phyloP scores from a whole-genome alignment of 2,797 vertebrate species.

The Bufotes viridis region DNA sequence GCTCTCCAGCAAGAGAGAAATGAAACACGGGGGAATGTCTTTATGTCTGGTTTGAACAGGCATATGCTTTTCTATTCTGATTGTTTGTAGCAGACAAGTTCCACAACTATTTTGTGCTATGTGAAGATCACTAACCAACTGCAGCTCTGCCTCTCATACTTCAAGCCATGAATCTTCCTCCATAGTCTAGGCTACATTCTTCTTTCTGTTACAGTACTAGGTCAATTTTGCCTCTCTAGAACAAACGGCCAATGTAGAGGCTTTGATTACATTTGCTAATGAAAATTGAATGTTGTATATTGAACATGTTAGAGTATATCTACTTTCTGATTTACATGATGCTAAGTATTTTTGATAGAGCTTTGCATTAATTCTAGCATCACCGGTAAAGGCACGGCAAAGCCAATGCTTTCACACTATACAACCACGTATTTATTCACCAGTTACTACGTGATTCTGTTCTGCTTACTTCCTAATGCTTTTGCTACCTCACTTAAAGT shows the following conservation, averaged over 20 bases:
- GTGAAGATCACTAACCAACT: constrained; percentile 29
- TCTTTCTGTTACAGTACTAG: constrained; percentile 41
- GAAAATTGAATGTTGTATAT: constrained; percentile 21
- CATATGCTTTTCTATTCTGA: constrained; percentile 54
- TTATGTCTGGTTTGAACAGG: constrained; percentile 43
- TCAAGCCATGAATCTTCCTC: background rate
- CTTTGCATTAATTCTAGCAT: constrained; percentile 34
- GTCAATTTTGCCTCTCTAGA: constrained; percentile 16
- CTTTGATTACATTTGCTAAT: constrained; percentile 37
- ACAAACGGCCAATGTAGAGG: constrained; percentile 10
- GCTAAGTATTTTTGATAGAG: constrained; percentile 28
- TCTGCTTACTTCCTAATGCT: constrained; percentile 55
- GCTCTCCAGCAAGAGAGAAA: constrained; percentile 5
- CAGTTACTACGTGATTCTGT: constrained; percentile 12
- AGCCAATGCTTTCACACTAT: constrained; percentile 28
- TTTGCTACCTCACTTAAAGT: constrained; percentile 61
- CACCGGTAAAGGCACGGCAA: constrained; percentile 12
- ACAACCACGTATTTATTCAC: constrained; percentile 18
- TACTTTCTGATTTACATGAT: constrained; percentile 24
- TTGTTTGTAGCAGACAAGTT: constrained; percentile 53
- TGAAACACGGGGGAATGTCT: constrained; percentile 24
- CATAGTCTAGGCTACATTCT: background rate
- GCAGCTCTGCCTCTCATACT: constrained; percentile 2
- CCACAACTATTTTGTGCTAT: constrained; percentile 43
- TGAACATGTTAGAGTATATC: constrained; percentile 4